Conservation (phyloP, 2,797 vertebrate species). For the Arctocebus calabarensis region DNA sequence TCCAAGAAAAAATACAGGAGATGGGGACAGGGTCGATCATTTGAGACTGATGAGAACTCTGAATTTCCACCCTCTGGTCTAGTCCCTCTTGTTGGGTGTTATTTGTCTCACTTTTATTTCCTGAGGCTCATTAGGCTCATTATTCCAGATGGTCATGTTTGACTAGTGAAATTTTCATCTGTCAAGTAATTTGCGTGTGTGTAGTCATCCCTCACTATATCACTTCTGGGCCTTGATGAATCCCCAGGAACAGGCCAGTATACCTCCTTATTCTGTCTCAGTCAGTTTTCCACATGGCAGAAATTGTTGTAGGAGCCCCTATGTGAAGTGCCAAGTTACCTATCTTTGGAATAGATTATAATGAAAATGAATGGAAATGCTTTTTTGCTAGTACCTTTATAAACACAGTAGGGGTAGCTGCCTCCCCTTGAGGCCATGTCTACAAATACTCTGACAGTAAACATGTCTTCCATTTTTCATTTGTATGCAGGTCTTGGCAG, state of each 20-base stretch:
- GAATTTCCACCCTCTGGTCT: neutral
- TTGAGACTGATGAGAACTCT: neutral
- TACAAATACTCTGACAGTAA: neutral
- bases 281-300: neutral
- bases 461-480: neutral
- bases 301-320: neutral
- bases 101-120: conserved; percentile 31
- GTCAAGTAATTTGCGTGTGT: neutral
- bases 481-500: conserved; percentile 25
- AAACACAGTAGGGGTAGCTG: neutral
- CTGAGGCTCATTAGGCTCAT: neutral
- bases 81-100: neutral
- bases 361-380: neutral
- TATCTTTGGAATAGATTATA: neutral
- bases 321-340: neutral
- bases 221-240: neutral
- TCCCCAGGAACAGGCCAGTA: neutral
- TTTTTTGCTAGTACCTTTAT: neutral
- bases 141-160: neutral
- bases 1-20: fast-evolving
- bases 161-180: neutral
- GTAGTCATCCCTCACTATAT: neutral
- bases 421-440: neutral
- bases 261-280: neutral
- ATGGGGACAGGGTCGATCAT: fast-evolving